Evolutionary conservation across 2,113 vertebrate genomes (phyloP).

Genomic region (Pseudorhombus dupliciocellatus): DNA sequence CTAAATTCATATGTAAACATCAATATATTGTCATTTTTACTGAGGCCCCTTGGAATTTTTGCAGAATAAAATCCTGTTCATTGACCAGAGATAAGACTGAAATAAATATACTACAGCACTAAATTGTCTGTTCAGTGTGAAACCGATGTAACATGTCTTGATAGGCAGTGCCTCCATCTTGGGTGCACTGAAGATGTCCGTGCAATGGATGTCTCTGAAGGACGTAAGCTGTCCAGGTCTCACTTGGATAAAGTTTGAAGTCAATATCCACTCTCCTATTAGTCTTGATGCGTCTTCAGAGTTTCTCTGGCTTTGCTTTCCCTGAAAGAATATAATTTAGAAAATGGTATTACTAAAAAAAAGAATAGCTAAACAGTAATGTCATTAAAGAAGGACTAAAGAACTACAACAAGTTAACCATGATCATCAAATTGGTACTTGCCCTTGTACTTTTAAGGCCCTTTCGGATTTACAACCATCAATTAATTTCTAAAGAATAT

Average conservation of each 20-base stretch:
- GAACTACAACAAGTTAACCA: not conserved
- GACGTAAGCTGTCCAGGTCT: conserved; percentile 10
- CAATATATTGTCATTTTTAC: not conserved
- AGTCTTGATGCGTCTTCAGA: conserved; percentile 79
- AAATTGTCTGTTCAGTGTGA: not conserved
- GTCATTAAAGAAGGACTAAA: not conserved
- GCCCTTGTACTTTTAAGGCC: no score
- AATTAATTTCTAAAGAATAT: no score
- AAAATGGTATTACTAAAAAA: not conserved
- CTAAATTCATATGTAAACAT: no score
- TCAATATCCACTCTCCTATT: conserved; percentile 25
- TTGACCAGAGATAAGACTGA: not conserved
- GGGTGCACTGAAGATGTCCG: not conserved
- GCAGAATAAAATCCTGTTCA: not conserved
- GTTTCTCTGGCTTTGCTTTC: conserved; percentile 69
- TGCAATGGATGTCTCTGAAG: conserved; percentile 6
- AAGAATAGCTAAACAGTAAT: not conserved
- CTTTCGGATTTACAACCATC: no score
- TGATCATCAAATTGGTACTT: no score
- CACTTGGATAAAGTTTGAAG: conserved; percentile 18
- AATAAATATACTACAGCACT: conserved; percentile 19
- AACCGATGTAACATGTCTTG: conserved; percentile 1
- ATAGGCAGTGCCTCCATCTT: conserved; percentile 1
- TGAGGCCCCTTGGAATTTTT: not conserved
- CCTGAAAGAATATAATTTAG: conserved; percentile 60